phyloP scores from a whole-genome alignment of 2,113 vertebrate species.

The Mobula hypostoma region DNA sequence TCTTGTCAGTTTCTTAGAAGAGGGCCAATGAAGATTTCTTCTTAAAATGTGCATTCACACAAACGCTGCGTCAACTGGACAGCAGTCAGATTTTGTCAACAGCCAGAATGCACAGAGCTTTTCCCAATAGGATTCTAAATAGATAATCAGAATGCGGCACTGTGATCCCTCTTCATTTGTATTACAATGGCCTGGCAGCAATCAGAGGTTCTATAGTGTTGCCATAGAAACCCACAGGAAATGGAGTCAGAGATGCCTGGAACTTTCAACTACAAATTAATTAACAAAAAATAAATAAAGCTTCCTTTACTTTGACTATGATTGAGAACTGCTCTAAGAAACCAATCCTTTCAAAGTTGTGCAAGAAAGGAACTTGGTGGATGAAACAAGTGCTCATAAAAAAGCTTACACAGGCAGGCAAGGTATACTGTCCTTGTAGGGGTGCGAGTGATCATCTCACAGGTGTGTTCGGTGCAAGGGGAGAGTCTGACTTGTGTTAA shows the following conservation, averaged over 20 bases:
- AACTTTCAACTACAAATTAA: constrained; percentile 33
- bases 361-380: neutral
- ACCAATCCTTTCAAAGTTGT: constrained; percentile 15
- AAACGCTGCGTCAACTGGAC: neutral
- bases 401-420: neutral
- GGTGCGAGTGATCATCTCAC: neutral
- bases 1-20: neutral
- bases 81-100: constrained; percentile 39
- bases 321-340: neutral
- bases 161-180: constrained; percentile 36
- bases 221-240: constrained; percentile 40
- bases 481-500: neutral
- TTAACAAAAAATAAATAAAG: constrained; percentile 13
- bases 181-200: constrained; percentile 41
- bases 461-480: neutral
- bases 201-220: constrained; percentile 40
- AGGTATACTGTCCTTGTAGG: neutral
- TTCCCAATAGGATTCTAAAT: constrained; percentile 40
- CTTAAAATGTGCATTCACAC: neutral
- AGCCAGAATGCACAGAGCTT: constrained; percentile 31
- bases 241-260: constrained; percentile 36
- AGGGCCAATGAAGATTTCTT: neutral
- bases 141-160: constrained; percentile 41
- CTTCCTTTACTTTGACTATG: constrained; percentile 5
- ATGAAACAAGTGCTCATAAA: neutral